These are phyloP conservation scores for Philaethria dido DNA, from an alignment of 2,888 invertebrate species.

Conservation along the genomic window DNA sequence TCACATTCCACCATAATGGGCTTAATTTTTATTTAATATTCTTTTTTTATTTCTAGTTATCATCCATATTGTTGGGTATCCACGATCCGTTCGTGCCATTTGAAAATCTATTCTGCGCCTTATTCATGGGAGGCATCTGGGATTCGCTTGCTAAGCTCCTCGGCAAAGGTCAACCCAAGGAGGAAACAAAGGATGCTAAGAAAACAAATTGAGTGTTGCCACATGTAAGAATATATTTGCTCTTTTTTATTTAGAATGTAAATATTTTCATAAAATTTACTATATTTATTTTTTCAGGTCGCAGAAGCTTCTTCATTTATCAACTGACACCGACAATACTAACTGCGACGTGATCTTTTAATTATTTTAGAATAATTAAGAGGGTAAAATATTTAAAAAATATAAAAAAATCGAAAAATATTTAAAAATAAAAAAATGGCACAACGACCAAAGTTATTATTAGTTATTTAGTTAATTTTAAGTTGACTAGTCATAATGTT, in stretches of 20 bases:
- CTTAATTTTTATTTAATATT: no score
- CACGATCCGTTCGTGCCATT: constrained; percentile 99
- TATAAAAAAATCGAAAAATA: constrained; percentile 74
- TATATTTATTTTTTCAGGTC: constrained; percentile 56
- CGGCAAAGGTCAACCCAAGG: constrained; percentile 91
- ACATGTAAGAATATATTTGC: constrained; percentile 49
- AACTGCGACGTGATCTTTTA: constrained; percentile 61
- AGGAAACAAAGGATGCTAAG: constrained; percentile 92
- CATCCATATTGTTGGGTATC: constrained; percentile 97
- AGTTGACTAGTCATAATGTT: constrained; percentile 68
- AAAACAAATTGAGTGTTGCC: constrained; percentile 87
- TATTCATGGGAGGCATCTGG: constrained; percentile 99
- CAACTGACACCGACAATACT: constrained; percentile 81
- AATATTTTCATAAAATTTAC: constrained; percentile 3
- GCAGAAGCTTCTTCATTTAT: constrained; percentile 46
- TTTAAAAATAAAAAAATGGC: constrained; percentile 80
- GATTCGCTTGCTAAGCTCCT: constrained; percentile 96
- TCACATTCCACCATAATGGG: no score
- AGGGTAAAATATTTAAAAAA: constrained; percentile 51
- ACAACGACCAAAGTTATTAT: constrained; percentile 78
- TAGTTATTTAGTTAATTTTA: constrained; percentile 66
- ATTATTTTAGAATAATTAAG: constrained; percentile 31
- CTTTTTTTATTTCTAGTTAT: constrained; percentile 84
- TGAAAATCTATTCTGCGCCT: constrained; percentile 98
- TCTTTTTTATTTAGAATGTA: background rate